Conservation (phyloP, 2,888 invertebrate species). For the Ptychoptera contaminata region DNA sequence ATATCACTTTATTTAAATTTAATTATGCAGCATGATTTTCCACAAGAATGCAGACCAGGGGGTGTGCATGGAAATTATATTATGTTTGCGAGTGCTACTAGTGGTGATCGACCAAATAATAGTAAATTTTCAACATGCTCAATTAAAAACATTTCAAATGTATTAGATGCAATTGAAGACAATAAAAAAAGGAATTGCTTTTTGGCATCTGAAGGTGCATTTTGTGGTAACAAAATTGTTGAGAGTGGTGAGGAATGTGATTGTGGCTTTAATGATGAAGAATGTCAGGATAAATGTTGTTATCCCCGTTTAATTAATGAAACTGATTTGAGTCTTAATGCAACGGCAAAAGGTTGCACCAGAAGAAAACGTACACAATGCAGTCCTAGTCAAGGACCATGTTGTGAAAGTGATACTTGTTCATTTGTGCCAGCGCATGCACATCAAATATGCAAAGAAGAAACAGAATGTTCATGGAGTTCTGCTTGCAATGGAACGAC, state of each 20-base stretch:
- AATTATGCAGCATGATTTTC: constrained; percentile 73
- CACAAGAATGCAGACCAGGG: constrained; percentile 78
- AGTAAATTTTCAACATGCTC: constrained; percentile 93
- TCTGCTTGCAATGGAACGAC: constrained; percentile 73
- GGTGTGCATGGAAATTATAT: constrained; percentile 92
- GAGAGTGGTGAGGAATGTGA: constrained; percentile 98
- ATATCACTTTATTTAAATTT: constrained; percentile 4
- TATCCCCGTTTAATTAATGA: constrained; percentile 68
- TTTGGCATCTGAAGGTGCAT: constrained; percentile 78
- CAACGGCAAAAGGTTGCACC: constrained; percentile 62
- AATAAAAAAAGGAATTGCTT: constrained; percentile 89
- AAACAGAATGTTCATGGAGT: constrained; percentile 79
- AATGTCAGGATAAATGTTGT: constrained; percentile 88
- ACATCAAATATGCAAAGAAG: constrained; percentile 61
- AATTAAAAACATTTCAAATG: constrained; percentile 85
- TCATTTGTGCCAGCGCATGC: constrained; percentile 50
- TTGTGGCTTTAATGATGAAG: constrained; percentile 82
- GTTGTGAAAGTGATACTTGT: constrained; percentile 71
- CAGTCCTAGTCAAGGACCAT: constrained; percentile 96
- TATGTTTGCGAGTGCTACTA: constrained; percentile 99
- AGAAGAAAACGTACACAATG: constrained; percentile 55
- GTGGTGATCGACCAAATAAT: constrained; percentile 95
- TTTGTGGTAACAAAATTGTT: constrained; percentile 98
- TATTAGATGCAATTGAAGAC: constrained; percentile 81
- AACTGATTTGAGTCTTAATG: constrained; percentile 49